Evolutionary conservation across 2,888 invertebrate genomes (phyloP).

Genomic region (Cheilosia vulpina): DNA sequence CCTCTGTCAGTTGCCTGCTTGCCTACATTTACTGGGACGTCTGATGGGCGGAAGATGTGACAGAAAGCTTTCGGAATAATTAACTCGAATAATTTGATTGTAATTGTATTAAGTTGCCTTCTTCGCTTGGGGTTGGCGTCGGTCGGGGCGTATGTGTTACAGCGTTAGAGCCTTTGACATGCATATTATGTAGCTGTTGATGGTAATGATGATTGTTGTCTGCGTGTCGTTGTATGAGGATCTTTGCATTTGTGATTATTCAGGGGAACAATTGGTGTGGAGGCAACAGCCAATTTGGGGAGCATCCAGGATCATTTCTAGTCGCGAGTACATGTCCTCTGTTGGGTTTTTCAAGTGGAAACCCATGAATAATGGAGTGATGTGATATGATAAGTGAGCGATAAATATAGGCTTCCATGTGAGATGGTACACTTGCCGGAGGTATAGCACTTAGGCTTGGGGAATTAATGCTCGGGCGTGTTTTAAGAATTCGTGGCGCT

Average conservation of each 20-base stretch:
- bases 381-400: conserved; percentile 28
- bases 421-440: neutral
- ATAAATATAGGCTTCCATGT: neutral
- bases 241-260: conserved; percentile 3
- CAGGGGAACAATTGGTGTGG: neutral
- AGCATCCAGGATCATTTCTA: neutral
- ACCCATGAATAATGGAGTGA: conserved; percentile 3
- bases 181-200: conserved; percentile 2
- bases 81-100: conserved; percentile 36
- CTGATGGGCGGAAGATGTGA: conserved; percentile 39
- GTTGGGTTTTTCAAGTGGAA: conserved; percentile 4
- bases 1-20: neutral
- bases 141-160: conserved; percentile 22
- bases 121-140: neutral
- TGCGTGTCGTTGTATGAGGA: neutral
- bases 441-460: conserved; percentile 5
- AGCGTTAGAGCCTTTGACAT: conserved; percentile 28
- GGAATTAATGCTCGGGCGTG: neutral
- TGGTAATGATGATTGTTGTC: conserved; percentile 35
- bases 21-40: neutral
- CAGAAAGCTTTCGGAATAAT: conserved; percentile 47
- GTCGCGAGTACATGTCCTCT: neutral
- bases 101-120: conserved; percentile 61
- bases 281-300: neutral
- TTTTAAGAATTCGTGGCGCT: neutral